phyloP scores from a whole-genome alignment of 2,888 invertebrate genomes.

The Spodoptera littoralis region DNA sequence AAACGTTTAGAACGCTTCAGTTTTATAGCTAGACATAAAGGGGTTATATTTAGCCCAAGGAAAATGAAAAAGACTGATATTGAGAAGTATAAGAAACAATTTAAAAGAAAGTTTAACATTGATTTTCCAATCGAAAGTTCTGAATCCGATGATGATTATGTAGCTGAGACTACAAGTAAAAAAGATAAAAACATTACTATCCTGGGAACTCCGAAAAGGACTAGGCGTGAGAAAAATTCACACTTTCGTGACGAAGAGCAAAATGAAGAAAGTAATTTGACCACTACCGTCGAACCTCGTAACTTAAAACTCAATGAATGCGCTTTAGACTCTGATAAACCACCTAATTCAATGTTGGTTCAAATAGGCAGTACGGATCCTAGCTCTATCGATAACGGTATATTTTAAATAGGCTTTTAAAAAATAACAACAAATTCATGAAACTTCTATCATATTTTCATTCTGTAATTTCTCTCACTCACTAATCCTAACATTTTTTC shows the following conservation, averaged over 20 bases:
- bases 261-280: constrained; percentile 16
- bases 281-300: constrained; percentile 10
- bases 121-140: constrained; percentile 68
- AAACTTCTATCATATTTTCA: no score
- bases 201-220: constrained; percentile 63
- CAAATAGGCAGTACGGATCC: constrained; percentile 67
- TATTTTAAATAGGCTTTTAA: constrained; percentile 3
- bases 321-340: constrained; percentile 24
- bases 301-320: constrained; percentile 24
- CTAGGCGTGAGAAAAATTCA: constrained; percentile 23
- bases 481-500: constrained; percentile 29
- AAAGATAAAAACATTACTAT: constrained; percentile 62
- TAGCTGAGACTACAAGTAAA: constrained; percentile 21
- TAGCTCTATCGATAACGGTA: constrained; percentile 62
- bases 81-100: constrained; percentile 65
- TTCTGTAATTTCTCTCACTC: no score
- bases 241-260: constrained; percentile 2
- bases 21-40: constrained; percentile 81
- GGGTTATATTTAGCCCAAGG: constrained; percentile 75
- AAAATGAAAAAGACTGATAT: constrained; percentile 68
- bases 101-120: constrained; percentile 74
- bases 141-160: constrained; percentile 65
- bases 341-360: constrained; percentile 67
- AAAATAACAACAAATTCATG: constrained; percentile 7
- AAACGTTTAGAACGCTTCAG: constrained; percentile 81